Conservation (phyloP, 1,140 invertebrate genomes). For the Pectinophora gossypiella region DNA sequence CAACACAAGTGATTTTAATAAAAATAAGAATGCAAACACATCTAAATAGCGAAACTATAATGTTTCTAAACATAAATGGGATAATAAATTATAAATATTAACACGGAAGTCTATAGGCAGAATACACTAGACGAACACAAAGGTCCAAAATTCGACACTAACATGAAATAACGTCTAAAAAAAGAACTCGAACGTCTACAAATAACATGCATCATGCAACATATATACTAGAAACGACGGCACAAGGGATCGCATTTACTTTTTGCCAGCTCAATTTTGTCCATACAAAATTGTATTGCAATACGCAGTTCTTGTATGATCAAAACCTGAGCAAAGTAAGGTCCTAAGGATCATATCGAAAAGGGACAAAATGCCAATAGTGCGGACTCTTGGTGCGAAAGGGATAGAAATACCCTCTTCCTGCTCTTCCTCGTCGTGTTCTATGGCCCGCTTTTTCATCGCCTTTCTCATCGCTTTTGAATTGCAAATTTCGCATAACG, state of each 20-base stretch:
- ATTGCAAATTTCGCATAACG: conserved; percentile 88
- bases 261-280: no score
- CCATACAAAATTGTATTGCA: neutral
- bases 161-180: neutral
- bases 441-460: conserved; percentile 78
- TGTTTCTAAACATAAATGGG: neutral
- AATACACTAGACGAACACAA: neutral
- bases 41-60: neutral
- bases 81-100: neutral
- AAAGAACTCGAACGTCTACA: neutral
- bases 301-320: neutral
- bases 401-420: conserved; percentile 68
- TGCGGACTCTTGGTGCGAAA: conserved; percentile 10
- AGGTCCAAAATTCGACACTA: neutral
- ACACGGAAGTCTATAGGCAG: neutral
- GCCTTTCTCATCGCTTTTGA: conserved; percentile 81
- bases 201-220: conserved; percentile 4
- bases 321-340: neutral
- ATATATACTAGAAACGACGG: no score
- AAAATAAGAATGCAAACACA: neutral
- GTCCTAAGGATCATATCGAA: neutral
- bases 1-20: neutral
- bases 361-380: neutral
- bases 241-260: no score
- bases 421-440: conserved; percentile 72